Base-by-base conservation (phyloP, 2,797 vertebrate genomes). In the Nannoperca australis region DNA sequence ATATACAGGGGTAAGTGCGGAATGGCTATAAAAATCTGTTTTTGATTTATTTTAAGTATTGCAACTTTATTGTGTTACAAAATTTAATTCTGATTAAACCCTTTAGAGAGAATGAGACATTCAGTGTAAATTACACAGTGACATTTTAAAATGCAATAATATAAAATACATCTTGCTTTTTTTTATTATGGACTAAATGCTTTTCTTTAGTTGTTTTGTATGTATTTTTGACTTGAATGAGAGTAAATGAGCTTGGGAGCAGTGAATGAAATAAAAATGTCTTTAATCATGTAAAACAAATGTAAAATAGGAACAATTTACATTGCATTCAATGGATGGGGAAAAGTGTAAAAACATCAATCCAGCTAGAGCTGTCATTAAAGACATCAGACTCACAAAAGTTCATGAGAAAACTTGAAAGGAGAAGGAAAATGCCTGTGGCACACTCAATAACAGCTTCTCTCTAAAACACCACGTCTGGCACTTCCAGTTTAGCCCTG, bases 391-490 rank as follows among this genome's bases (percentile, higher is more conserved):
- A 34, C 67, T 61, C 63, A 20, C 60, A 78, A 24, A 55, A 60
- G 71, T 65, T 76, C 45, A 76, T 13, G 51, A 78, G 44, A 53
- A 24, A 38, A 86, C 84, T 83, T 85, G 74, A 83, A 85, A 86
- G 64, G 14, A 63, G 54, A 53, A 70, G 56, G 42, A 75, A 85
- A 73, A 83, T 82, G 76, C 81, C 73, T 79, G 77, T 81, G 84
- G 79, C 73, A 38, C 47, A 58, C 47, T 77, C 66, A 86, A 76
- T 73, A 70, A 77, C 81, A 64, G 58, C 58, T 72, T 18, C 51
- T 45, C 56, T 75, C 36, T 70, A 42, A 79, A 86, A 72, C 65
- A 68, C 30, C 76, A 56, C 11, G n/a, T 76, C 75, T 76, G 50
- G 40, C 72, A 64, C 72, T 82, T 49, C 34, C 32, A 64, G 34